These are phyloP conservation scores for Acronicta psi DNA, from an alignment of 2,888 invertebrate species.

Conservation along the genomic window DNA sequence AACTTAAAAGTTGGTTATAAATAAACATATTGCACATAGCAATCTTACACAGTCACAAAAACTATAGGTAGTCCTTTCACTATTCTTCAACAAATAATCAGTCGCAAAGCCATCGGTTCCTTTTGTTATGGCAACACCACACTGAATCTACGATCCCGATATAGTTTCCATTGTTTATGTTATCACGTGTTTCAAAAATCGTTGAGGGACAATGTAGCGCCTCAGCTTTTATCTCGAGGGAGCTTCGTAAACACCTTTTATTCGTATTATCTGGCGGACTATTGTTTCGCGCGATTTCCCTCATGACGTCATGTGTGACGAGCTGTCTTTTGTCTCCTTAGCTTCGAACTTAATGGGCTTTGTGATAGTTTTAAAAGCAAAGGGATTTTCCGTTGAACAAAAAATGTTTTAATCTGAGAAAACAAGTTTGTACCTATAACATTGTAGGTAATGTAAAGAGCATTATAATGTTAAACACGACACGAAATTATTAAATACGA, in stretches of 20 bases:
- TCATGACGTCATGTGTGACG: slow-evolving; percentile 62
- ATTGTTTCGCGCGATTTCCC: slow-evolving; percentile 73
- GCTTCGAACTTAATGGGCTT: slow-evolving; percentile 17
- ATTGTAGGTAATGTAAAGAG: no score
- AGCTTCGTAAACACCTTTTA: slow-evolving; percentile 62
- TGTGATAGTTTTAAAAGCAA: slow-evolving; percentile 21
- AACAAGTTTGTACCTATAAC: no score
- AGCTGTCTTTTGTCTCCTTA: slow-evolving; percentile 55
- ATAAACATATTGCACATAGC: no score
- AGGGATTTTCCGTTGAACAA: slow-evolving; percentile 6
- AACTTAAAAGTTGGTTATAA: no score
- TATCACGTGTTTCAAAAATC: slow-evolving; percentile 34
- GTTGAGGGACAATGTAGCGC: slow-evolving; percentile 13
- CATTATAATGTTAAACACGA: no score
- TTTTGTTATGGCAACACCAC: slow-evolving; percentile 3
- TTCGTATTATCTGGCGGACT: slow-evolving; percentile 70
- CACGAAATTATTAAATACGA: no score
- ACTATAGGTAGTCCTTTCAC: neutral
- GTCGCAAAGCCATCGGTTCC: slow-evolving; percentile 6
- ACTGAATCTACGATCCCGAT: slow-evolving; percentile 8
- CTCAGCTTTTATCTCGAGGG: slow-evolving; percentile 31
- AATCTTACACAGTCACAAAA: no score
- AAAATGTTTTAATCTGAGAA: no score
- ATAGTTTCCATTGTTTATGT: slow-evolving; percentile 28
- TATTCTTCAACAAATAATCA: neutral